Evolutionary conservation across 2,113 vertebrate species (phyloP), one percentile per base, ranked within the genome.

Genomic region (Cacatua alba): DNA sequence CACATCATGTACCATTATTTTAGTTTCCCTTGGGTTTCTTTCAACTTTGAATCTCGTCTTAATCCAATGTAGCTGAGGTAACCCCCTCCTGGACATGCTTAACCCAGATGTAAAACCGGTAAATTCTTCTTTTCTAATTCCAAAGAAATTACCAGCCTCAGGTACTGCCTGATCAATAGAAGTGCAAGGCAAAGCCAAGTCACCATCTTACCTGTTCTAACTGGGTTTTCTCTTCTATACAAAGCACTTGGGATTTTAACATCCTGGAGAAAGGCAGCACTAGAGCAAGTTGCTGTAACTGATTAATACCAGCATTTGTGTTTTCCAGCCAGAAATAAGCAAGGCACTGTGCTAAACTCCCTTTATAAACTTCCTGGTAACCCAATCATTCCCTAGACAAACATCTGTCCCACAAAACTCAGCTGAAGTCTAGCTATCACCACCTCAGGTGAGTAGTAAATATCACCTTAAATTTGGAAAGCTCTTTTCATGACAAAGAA

Each of bases 371-470:
- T 43, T 29, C 19, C 39, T 52, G 15, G 23, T 39, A 28, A 79
- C 20, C 5, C 51, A 60, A 9, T 23, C 0, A 0, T 4, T 72
- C 76, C 39, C n/a, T 41, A 64, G 15, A 83, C 28, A 88, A 79
- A 39, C 20, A 35, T 17, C 33, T 44, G 24, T 52, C 57, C 55
- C 51, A 49, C 21, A 62, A 77, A 86, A 77, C 55, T 13, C 43
- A 80, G 24, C 23, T 3, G 2, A 37, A 77, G 57, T 33, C 44
- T 43, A 83, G 29, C 17, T 64, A 41, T 48, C 23, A 19, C 28
- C 10, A 0, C 33, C 44, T 82, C 59, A 60, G 29, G 35, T 70
- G 81, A 69, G 44, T 25, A n/a, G 20, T 1, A 79, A 41, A 17
- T 14, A 71, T 4, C 35, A 72, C 28, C 68, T 81, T 65, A 62